Evolutionary conservation across 2,797 vertebrate genomes (phyloP), one percentile per base, ranked within the genome.

Genomic region (Choloepus didactylus): DNA sequence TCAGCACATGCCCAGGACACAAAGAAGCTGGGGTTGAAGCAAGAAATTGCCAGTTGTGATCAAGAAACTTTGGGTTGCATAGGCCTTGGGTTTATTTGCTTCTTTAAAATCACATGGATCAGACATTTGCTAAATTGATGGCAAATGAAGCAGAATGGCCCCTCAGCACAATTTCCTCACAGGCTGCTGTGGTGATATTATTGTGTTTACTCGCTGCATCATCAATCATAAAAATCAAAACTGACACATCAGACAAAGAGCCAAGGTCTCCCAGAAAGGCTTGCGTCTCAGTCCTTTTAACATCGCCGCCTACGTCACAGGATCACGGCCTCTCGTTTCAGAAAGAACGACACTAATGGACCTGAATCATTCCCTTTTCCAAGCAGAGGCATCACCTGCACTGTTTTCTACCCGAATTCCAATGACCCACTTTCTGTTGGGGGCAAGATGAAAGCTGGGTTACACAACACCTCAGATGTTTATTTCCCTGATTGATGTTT

Each of bases 151-250:
- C 69, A 35, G 79, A 84, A 70, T 31, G 29, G 64, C 85, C 92
- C 19, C 87, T 96, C 27, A 3, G 84, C 70, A 1, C 0, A 67
- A n/a, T 16, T 82, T 96, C 85, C 56, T 59, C 56, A 83, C 79
- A 59, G 0, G 12, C 95, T 94, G 67, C 91, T 91, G 64, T 80
- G 87, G 51, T 73, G 19, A 60, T 95, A 54, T 0, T 0, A 59
- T 86, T 92, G 94, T 93, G 93, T 95, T 97, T 96, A 94, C 62
- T 97, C 96, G 94, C 35, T 89, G 95, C 73, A 86, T 92, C 91
- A 96, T 96, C 84, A 44, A 19, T 96, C 93, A 93, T 73, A 89
- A 89, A 96, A 93, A 95, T 88, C 93, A 96, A 94, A 93, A 73
- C 56, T 51, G 94, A 89, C 21, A 0, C 56, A 7, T 51, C 51